phyloP scores from a whole-genome alignment of 2,113 vertebrate species.

The Indicator maculatus region DNA sequence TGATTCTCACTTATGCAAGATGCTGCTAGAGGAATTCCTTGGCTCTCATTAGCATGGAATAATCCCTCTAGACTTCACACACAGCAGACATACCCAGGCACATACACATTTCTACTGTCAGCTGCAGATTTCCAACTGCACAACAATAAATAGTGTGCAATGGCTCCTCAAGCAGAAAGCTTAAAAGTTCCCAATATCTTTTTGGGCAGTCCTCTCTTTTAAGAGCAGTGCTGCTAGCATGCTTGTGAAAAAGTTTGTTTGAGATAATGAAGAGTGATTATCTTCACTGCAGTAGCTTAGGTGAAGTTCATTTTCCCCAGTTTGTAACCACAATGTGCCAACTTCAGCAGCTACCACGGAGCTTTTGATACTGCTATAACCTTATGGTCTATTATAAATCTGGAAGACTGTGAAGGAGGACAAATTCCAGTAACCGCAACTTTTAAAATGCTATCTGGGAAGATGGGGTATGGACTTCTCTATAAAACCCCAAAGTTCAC shows the following conservation, averaged over 20 bases:
- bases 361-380: background rate
- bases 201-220: background rate
- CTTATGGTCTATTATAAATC: background rate
- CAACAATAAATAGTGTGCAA: background rate
- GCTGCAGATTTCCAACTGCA: constrained; percentile 33
- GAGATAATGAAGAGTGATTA: background rate
- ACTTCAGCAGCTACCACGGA: background rate
- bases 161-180: background rate
- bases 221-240: background rate
- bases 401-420: background rate
- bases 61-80: constrained; percentile 73
- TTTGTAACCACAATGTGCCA: background rate
- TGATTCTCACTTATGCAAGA: constrained; percentile 73
- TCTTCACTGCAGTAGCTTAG: background rate
- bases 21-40: constrained; percentile 70
- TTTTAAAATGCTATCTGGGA: background rate
- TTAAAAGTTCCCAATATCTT: background rate
- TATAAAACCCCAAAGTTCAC: background rate
- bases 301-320: fast-evolving
- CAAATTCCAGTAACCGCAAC: background rate
- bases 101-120: constrained; percentile 44
- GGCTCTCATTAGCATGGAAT: constrained; percentile 73
- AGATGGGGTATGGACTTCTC: background rate
- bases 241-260: background rate
- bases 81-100: constrained; percentile 62